Base-by-base conservation (phyloP, 2,888 invertebrate genomes). In the Andrena chrysosceles region DNA sequence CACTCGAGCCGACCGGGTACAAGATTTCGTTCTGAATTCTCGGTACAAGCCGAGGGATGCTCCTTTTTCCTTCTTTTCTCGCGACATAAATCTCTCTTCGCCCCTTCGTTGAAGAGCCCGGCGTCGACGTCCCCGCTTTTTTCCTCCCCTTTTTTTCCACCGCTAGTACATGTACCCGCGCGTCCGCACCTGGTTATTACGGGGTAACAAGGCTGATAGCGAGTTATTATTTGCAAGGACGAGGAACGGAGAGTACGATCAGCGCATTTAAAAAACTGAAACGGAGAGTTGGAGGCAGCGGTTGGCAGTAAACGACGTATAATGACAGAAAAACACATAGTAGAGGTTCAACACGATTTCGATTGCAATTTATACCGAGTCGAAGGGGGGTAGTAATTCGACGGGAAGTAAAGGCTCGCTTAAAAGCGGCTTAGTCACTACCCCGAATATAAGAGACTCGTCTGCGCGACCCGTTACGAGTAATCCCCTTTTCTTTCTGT, bases 401-500 rank as follows among this genome's bases (percentile, higher is more conserved):
- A 20, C 8, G 16, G 23, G 23, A 31, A 33, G 31, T 54, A n/a
- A n/a, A 60, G 26, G 26, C n/a, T 31, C 62, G n/a, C 33, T 48
- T 20, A 62, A 78, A 75, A 68, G 5, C 68, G 16, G 48, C 52
- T 77, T 60, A 35, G 35, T 2, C 48, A 49, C 54, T 29, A 29
- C 42, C 29, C 42, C 48, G n/a, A 35, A 29, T 56, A 60, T n/a
- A 35, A 59, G 20, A 52, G 23, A 70, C 29, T 59, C 29, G 26
- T 20, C 49, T 31, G 56, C 59, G 20, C 33, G 59, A 59, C 48
- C n/a, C 66, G 59, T 77, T 68, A 77, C 85, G 70, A 87, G 62
- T 83, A 77, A 86, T 82, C 54, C 81, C 52, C 63, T 79, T 84
- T 83, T 49, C 87, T 89, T 88, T 90, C 35, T 92, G 92, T 93